Evolutionary conservation across 2,888 invertebrate species (phyloP).

Genomic region (Eupelmus urozonus): DNA sequence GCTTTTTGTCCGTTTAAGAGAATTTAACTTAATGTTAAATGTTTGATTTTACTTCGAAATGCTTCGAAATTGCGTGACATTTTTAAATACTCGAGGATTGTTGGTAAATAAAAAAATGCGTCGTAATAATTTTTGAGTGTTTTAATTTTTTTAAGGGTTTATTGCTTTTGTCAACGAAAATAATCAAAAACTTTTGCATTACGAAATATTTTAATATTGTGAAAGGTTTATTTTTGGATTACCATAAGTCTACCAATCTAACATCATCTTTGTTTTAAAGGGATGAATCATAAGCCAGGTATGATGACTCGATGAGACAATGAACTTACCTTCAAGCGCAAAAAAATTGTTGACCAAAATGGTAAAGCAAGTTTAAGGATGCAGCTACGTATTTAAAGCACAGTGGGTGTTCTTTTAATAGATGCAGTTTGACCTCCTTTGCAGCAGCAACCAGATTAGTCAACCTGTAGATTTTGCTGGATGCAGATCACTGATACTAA

Average conservation of each 20-base stretch:
- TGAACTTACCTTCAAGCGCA: slow-evolving; percentile 18
- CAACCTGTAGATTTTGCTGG: slow-evolving; percentile 65
- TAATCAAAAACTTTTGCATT: too few relatives aligned
- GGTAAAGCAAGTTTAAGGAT: slow-evolving; percentile 57
- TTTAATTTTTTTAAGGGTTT: background rate
- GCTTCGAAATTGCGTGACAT: too few relatives aligned
- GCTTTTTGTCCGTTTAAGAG: too few relatives aligned
- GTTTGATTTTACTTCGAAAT: too few relatives aligned
- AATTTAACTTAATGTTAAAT: too few relatives aligned
- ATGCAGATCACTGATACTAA: slow-evolving; percentile 64
- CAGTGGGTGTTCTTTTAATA: slow-evolving; percentile 75
- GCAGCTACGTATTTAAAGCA: slow-evolving; percentile 44
- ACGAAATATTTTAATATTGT: background rate
- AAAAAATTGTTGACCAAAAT: slow-evolving; percentile 49
- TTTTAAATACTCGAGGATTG: background rate
- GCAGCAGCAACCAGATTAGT: slow-evolving; percentile 64
- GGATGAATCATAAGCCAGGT: slow-evolving; percentile 44
- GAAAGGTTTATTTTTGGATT: slow-evolving; percentile 1
- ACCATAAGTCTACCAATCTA: background rate
- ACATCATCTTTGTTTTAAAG: slow-evolving; percentile 45
- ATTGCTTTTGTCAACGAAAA: too few relatives aligned
- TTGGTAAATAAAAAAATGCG: background rate
- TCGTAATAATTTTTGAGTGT: background rate
- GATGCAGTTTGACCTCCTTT: slow-evolving; percentile 73
- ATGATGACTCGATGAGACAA: slow-evolving; percentile 43